Conservation (phyloP, 2,888 invertebrate species). For the Gisinianus flammeolus region DNA sequence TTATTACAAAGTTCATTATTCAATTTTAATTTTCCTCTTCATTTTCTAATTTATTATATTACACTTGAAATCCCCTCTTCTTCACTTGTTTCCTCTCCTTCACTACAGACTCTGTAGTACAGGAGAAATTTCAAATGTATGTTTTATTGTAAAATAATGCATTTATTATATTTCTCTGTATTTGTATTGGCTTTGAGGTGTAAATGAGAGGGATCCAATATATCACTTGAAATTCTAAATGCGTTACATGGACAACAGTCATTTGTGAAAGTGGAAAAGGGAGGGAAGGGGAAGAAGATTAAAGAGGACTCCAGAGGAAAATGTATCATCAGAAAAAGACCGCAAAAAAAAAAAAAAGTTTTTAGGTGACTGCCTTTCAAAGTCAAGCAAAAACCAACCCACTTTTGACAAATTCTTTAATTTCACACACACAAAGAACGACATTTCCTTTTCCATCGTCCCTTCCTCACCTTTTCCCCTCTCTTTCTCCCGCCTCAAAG, state of each 20-base stretch:
- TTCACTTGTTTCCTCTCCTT: no score
- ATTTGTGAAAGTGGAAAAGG: conserved; percentile 11
- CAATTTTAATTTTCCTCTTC: background rate
- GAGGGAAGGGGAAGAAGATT: conserved; percentile 15
- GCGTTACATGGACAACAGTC: no score
- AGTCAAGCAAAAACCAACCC: conserved; percentile 41
- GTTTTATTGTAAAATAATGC: no score
- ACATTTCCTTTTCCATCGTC: conserved; percentile 29
- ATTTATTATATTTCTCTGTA: no score
- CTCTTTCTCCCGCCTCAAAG: conserved; percentile 26
- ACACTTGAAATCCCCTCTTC: no score
- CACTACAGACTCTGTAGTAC: no score
- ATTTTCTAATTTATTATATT: no score
- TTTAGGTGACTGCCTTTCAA: conserved; percentile 13
- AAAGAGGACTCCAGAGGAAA: conserved; percentile 39
- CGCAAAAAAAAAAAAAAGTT: conserved; percentile 36
- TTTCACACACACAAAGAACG: conserved; percentile 40
- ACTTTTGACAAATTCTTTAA: conserved; percentile 50
- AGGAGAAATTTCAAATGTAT: no score
- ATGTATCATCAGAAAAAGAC: conserved; percentile 44
- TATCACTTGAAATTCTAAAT: no score
- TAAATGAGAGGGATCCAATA: no score
- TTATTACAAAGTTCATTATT: conserved; percentile 5
- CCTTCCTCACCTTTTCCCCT: background rate
- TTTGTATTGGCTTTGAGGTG: no score